Conservation (phyloP, 2,113 vertebrate genomes). For the Pantherophis guttatus region DNA sequence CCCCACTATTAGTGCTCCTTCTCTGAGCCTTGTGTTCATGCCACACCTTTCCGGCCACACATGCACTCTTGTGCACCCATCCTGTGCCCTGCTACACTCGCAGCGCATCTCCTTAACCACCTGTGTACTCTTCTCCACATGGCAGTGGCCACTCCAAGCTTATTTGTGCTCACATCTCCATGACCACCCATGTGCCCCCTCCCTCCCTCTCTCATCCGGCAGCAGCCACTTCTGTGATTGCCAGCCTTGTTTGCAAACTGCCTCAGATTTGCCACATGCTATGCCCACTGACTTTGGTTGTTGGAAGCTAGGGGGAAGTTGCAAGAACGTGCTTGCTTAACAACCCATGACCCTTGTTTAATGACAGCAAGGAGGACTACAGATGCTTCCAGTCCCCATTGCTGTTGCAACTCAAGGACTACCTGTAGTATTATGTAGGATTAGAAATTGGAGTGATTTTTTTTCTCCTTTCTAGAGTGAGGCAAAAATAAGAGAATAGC, state of each 20-base stretch:
- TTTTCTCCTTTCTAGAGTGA: constrained; percentile 39
- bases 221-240: neutral
- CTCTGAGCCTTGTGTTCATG: neutral
- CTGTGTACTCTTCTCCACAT: neutral
- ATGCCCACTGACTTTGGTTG: neutral
- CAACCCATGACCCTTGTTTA: neutral
- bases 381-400: neutral
- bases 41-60: neutral
- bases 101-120: neutral
- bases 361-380: neutral
- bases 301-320: neutral
- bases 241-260: neutral
- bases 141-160: neutral
- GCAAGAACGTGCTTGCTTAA: neutral
- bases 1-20: neutral
- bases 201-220: neutral
- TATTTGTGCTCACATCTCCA: neutral
- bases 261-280: neutral
- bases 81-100: neutral
- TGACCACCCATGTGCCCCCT: neutral
- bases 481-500: constrained; percentile 56
- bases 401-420: neutral
- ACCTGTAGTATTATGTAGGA: neutral
- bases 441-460: neutral
- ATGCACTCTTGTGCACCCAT: neutral